Evolutionary conservation across 2,888 invertebrate genomes (phyloP).

Genomic region (Cetonia aurata): DNA sequence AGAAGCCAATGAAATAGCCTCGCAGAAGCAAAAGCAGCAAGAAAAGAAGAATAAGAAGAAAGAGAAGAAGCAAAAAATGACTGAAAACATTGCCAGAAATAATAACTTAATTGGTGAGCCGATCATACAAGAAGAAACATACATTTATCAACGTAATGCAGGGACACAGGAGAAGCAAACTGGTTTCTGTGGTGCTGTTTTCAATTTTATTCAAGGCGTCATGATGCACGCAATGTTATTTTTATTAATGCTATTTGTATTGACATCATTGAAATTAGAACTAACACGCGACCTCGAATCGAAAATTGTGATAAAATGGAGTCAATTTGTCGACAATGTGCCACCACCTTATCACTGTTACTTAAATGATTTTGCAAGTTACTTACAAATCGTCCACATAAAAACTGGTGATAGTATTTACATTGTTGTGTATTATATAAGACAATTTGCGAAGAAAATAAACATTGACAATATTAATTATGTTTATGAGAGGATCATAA

Average conservation of each 20-base stretch:
- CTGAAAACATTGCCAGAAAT: conserved; percentile 37
- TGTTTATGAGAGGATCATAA: conserved; percentile 19
- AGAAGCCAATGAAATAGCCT: conserved; percentile 50
- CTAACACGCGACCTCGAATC: conserved; percentile 52
- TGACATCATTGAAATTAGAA: conserved; percentile 55
- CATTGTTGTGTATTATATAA: conserved; percentile 24
- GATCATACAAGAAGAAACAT: conserved; percentile 41
- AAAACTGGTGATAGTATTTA: conserved; percentile 38
- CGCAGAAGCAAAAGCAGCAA: conserved; percentile 54
- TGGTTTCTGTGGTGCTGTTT: conserved; percentile 39
- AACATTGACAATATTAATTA: conserved; percentile 32
- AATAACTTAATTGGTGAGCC: conserved; percentile 30
- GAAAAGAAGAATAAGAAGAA: conserved; percentile 56
- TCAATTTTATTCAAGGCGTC: conserved; percentile 45
- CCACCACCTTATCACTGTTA: conserved; percentile 52
- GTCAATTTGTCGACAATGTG: conserved; percentile 46
- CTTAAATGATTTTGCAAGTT: conserved; percentile 49
- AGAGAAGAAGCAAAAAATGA: conserved; percentile 53
- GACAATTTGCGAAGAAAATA: conserved; percentile 4
- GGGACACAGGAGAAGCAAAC: conserved; percentile 42
- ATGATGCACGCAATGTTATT: conserved; percentile 46
- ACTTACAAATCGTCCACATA: conserved; percentile 19
- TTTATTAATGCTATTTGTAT: conserved; percentile 51
- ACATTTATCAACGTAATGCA: neutral
- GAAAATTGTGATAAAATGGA: conserved; percentile 50